Conservation (phyloP, 1,140 invertebrate genomes). For the Spodoptera litura region DNA sequence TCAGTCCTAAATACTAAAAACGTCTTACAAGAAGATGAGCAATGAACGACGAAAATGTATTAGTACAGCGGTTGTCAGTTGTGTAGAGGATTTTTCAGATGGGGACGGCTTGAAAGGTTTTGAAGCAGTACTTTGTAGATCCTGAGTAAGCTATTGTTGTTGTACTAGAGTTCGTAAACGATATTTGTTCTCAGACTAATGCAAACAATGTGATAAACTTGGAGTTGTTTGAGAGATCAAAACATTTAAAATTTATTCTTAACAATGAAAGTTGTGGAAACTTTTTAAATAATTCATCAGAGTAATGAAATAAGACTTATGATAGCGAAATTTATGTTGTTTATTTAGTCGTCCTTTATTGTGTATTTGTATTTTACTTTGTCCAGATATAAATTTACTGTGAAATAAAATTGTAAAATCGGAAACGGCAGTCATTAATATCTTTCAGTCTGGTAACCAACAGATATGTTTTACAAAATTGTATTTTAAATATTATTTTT, state of each 20-base stretch:
- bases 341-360: conserved; percentile 11
- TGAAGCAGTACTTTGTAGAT: conserved; percentile 40
- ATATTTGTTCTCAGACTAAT: conserved; percentile 36
- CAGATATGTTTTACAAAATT: not conserved
- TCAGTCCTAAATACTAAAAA: not conserved
- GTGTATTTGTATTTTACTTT: not conserved
- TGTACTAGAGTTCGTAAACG: conserved; percentile 37
- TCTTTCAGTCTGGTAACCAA: not conserved
- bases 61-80: not conserved
- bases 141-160: conserved; percentile 45
- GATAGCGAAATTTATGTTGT: conserved; percentile 26
- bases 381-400: not conserved
- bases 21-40: not conserved
- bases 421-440: not conserved
- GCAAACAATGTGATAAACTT: conserved; percentile 38
- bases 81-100: conserved; percentile 35
- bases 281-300: conserved; percentile 40
- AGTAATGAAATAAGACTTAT: conserved; percentile 28
- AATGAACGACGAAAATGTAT: conserved; percentile 8
- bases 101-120: conserved; percentile 15
- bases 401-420: not conserved
- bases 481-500: not conserved
- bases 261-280: conserved; percentile 33
- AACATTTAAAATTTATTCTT: conserved; percentile 39
- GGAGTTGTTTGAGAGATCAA: conserved; percentile 30